These are phyloP conservation scores for Centroberyx gerrardi DNA, from an alignment of 2,797 vertebrate genomes.

Conservation along the genomic window DNA sequence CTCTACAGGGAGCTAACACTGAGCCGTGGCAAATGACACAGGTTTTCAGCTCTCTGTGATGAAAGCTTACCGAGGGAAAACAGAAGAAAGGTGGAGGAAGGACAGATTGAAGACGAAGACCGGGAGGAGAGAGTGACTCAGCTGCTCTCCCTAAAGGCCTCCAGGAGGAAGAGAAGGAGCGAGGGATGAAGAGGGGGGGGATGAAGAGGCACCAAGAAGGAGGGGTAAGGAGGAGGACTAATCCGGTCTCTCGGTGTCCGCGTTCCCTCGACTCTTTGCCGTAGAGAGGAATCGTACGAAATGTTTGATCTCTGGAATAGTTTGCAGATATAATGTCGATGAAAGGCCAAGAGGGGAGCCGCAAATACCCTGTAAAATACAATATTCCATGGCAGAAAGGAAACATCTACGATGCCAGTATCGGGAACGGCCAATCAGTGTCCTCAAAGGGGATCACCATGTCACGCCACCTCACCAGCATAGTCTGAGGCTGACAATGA, in stretches of 20 bases:
- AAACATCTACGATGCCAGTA: slow-evolving; percentile 10
- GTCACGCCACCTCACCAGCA: slow-evolving; percentile 21
- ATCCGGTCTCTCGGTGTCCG: slow-evolving; percentile 5
- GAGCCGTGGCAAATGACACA: slow-evolving; percentile 61
- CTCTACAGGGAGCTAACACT: slow-evolving; percentile 35
- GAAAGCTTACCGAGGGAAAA: slow-evolving; percentile 57
- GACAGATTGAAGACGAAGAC: slow-evolving; percentile 62
- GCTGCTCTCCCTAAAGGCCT: slow-evolving; percentile 65
- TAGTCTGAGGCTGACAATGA: slow-evolving; percentile 24
- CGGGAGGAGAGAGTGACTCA: slow-evolving; percentile 66
- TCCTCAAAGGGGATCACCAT: slow-evolving; percentile 40
- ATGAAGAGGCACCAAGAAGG: slow-evolving; percentile 36
- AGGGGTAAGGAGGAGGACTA: slow-evolving; percentile 13
- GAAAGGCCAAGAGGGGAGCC: slow-evolving; percentile 8
- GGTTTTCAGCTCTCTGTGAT: slow-evolving; percentile 65
- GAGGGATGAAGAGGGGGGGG: slow-evolving; percentile 35
- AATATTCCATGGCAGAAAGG: slow-evolving; percentile 22
- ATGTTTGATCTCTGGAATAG: slow-evolving; percentile 29
- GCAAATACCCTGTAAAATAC: slow-evolving; percentile 22
- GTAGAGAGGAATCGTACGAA: slow-evolving; percentile 10
- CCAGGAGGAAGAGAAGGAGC: slow-evolving; percentile 31
- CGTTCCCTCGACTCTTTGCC: slow-evolving; percentile 30
- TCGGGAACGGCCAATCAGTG: slow-evolving; percentile 40
- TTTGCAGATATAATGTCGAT: not conserved
- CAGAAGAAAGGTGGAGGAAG: slow-evolving; percentile 51